Evolutionary conservation across 2,888 invertebrate species (phyloP).

Genomic region (Lochmaea capreae): DNA sequence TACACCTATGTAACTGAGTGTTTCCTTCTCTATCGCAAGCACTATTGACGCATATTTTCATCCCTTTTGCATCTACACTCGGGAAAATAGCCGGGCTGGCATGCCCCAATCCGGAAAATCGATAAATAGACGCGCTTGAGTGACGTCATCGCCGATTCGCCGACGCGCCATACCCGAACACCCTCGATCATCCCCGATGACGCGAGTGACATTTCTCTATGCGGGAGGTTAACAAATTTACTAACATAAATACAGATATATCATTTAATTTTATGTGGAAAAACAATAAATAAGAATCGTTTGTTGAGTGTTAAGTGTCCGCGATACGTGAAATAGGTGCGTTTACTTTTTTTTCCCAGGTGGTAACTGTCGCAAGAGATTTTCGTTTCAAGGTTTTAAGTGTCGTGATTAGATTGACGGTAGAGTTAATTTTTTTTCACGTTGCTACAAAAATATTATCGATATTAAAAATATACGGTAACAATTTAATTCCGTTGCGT

Average conservation of each 20-base stretch:
- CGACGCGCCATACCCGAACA: slow-evolving; percentile 61
- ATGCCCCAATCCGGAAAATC: slow-evolving; percentile 60
- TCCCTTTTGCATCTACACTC: slow-evolving; percentile 46
- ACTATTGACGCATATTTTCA: slow-evolving; percentile 32
- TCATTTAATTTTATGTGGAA: slow-evolving; percentile 37
- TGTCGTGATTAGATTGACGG: slow-evolving; percentile 1
- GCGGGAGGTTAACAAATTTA: slow-evolving; percentile 59
- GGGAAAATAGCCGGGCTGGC: slow-evolving; percentile 55
- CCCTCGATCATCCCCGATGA: slow-evolving; percentile 60
- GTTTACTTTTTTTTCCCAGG: slow-evolving; percentile 15
- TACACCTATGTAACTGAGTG: slow-evolving; percentile 31
- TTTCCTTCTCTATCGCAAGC: slow-evolving; percentile 49
- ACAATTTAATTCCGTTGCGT: neutral
- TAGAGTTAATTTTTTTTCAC: neutral
- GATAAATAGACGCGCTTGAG: slow-evolving; percentile 64
- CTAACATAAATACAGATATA: slow-evolving; percentile 52
- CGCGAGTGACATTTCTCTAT: slow-evolving; percentile 66
- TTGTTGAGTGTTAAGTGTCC: slow-evolving; percentile 25
- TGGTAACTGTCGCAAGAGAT: neutral
- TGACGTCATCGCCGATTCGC: slow-evolving; percentile 63
- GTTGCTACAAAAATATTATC: neutral
- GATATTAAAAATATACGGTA: neutral
- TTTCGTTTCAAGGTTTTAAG: slow-evolving; percentile 20
- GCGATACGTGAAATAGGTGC: neutral
- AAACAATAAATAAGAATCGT: slow-evolving; percentile 2